Percentiles rank a stretch among this genome's conserved stretches.
Evolutionary conservation across 2,797 vertebrate genomes (phyloP).

Genomic region (Pogoniulus pusillus): DNA sequence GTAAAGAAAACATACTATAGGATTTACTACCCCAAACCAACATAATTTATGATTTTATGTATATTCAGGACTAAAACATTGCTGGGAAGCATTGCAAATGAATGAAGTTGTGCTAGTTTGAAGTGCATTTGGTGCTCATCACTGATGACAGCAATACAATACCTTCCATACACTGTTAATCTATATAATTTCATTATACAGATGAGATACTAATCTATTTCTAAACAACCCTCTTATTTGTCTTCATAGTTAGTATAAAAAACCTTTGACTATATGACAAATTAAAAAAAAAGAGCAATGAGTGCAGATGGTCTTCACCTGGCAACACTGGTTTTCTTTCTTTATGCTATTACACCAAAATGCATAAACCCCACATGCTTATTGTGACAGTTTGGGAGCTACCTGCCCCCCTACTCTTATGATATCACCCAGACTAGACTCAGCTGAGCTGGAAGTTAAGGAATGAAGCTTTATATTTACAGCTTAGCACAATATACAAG

Average conservation of each 20-base stretch:
- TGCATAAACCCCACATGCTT: fast-evolving
- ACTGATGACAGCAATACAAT: neutral
- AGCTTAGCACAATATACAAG: no score
- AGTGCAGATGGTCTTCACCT: neutral
- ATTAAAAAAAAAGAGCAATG: neutral
- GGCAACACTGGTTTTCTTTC: neutral
- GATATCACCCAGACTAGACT: no score
- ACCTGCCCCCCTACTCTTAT: no score
- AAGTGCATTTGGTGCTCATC: neutral
- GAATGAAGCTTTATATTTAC: no score
- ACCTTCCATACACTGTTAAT: neutral
- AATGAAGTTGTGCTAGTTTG: no score
- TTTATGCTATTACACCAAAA: neutral
- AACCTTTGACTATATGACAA: neutral
- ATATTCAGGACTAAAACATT: neutral
- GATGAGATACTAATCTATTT: neutral
- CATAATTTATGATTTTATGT: neutral
- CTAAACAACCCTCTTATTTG: neutral
- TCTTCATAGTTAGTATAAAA: neutral
- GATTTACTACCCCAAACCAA: neutral
- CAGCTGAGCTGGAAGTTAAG: no score
- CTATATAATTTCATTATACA: neutral
- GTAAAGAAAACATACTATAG: neutral
- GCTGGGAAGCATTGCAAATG: neutral
- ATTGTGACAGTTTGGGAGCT: no score